Evolutionary conservation across 30 jellyfish, hydroid and myxozoan genomes (phyloP), one percentile per base, ranked within the genome.

Genomic region (Pelagia noctiluca): DNA sequence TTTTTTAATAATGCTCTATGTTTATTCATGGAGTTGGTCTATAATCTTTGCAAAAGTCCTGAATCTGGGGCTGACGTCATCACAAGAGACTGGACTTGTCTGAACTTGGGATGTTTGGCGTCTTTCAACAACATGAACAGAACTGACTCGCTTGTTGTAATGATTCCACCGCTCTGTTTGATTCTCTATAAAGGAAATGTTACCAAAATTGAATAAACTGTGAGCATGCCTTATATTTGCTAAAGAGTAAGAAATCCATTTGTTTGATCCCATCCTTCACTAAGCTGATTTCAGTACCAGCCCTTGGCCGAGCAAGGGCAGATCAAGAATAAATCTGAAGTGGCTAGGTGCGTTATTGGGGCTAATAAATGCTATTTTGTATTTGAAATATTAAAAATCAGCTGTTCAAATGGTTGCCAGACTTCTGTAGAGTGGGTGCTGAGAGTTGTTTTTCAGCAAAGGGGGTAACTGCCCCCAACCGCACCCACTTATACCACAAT

Each of bases 101-200:
- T 83, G 82, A 91, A 90, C 49, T 82, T 64, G 7, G 99, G 99
- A 76, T 96, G 99, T 32, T 87, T 90, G 42, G 98, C 97, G 75
- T 96, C 99, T 73, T 88, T 86, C 90, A 96, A 32, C 29, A 96
- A 62, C 96, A 77, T 83, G 91, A 96, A 91, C 60, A 96, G 77
- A 30, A 82, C 88, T 3, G 99, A 83, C 88, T 96, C 99, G 48
- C 98, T 90, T 49, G 99, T 96, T 35, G 99, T 96, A 2, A 96
- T 83, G 75, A 86, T 90, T 32, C 97, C 98, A 24, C 99, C 99
- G 33, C 89, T 18, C 74, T 96, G 97, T 37, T 97, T 97, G 82
- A 96, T 88, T 49, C 99, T 50, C 96, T 90, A 52, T 12, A 88
- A 64, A 54, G 16, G 26, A 50, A 33, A 53, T 30, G 53, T 63